Base-by-base conservation (phyloP, 2,888 invertebrate species). In the Cotesia congregata region DNA sequence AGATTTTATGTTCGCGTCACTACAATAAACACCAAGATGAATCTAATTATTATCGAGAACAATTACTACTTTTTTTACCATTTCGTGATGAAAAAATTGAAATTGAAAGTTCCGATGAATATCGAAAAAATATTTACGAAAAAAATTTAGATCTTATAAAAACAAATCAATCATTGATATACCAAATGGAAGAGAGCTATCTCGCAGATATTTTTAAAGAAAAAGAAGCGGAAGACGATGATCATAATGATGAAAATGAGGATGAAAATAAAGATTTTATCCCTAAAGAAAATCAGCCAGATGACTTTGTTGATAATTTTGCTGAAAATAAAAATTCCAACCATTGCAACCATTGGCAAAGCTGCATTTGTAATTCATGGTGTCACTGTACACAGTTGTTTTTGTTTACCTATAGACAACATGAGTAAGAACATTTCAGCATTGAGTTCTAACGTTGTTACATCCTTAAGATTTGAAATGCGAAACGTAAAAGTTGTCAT, bases 301-400 rank as follows among this genome's bases (percentile, higher is more conserved):
- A 15, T 68, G 15, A 68, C n/a, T 17, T 5, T 6, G 15, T 68
- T 12, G 68, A 68, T 68, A 41, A 41, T n/a, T 68, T 68, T 5
- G 1, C 39, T 39, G 39, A 15, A 68, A 6, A 1, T 6, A 15
- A n/a, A n/a, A 40, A 68, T 4, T 1, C 0, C 6, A 5, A 68
- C 1, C n/a, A n/a, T n/a, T n/a, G 68, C 68, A 7, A 41, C 68
- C 4, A 6, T 40, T 20, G 74, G 74, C 0, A 68, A 68, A 41
- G 69, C 69, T 6, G 74, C 74, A n/a, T 60, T 50, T 60, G 15
- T 74, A 1, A 74, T 74, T 6, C 20, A n/a, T 2, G 74, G 74
- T 9, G 61, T 41, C 0, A 74, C 74, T 1, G 12, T 68, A 9
- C 74, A 74, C 3, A 68, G 68, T 40, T 40, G 69, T 61, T 62